Percentiles rank a stretch among this genome's conserved stretches.
These are phyloP conservation scores for Megaceryle alcyon DNA, from an alignment of 2,797 vertebrate genomes.

Conservation along the genomic window DNA sequence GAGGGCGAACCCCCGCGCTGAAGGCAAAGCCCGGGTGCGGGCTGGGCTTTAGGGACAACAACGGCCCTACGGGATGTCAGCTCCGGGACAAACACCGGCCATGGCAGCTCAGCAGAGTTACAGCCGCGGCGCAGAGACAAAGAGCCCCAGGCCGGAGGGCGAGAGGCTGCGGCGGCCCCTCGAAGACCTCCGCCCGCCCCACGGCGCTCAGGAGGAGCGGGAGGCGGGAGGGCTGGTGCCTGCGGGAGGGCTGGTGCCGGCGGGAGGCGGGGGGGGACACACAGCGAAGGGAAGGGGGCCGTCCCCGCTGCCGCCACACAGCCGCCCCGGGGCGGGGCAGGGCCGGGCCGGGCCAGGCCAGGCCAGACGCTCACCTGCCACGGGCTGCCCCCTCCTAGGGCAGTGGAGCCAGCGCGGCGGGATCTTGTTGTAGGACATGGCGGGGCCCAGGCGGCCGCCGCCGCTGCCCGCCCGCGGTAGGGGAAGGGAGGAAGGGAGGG, in stretches of 20 bases:
- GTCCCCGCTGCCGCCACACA: neutral
- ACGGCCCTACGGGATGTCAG: accelerated
- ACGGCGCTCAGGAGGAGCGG: neutral
- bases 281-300: neutral
- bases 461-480: neutral
- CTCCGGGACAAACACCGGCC: neutral
- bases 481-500: neutral
- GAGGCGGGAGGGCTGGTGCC: too few relatives aligned
- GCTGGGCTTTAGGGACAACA: neutral
- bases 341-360: neutral
- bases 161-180: neutral
- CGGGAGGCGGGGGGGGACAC: too few relatives aligned
- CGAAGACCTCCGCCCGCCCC: neutral
- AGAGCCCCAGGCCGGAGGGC: neutral
- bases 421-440: constrained; percentile 91
- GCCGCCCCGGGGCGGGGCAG: neutral
- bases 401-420: constrained; percentile 96
- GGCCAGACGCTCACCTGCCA: constrained; percentile 85
- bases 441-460: neutral
- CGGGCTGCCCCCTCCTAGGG: constrained; percentile 92
- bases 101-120: accelerated
- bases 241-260: neutral
- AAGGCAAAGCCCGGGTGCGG: neutral
- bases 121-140: neutral
- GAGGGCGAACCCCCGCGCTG: neutral